Evolutionary conservation across 2,888 invertebrate genomes (phyloP), one percentile per base, ranked within the genome.

Genomic region (Fragum whitleyi): DNA sequence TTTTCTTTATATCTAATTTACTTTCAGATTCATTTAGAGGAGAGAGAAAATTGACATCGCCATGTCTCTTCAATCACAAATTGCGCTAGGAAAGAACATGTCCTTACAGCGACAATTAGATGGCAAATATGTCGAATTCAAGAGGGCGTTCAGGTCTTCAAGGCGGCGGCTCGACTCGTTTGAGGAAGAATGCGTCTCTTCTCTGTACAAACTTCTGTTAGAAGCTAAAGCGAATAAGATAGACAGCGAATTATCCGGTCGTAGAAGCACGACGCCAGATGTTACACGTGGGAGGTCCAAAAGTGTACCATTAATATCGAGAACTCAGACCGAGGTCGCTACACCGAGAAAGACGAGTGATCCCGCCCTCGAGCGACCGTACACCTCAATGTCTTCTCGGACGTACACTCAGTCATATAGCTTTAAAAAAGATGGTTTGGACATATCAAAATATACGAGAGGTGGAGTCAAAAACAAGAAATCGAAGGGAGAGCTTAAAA

Each of bases 381-480:
- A 29, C 16, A 79, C 84, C 7, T 59, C 84, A 19, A 73, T 80
- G 75, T 69, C 84, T 2, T 70, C 69, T 3, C 72, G 72, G 16
- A 76, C 71, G 19, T 84, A 81, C 55, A 79, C 57, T 36, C 79
- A 81, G 74, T 84, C 84, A 14, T 84, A 81, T 39, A 81, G 84
- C 39, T 84, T 84, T 71, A 57, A 55, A 19, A 79, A 71, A 62
- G 71, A 81, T 61, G 84, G 84, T 23, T 53, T 84, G 47, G 55
- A 84, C 47, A 84, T 84, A 42, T 70, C 53, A 6, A 72, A 71
- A 29, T 70, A 62, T 16, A 32, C 76, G 21, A 73, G 65, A 26
- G 79, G 79, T n/a, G 55, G 78, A 23, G 72, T 53, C 29, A 67
- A 61, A 23, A 75, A 47, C 42, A 81, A 74, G 65, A 36, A 42